These are phyloP conservation scores for Alviniconcha strummeri DNA, from an alignment of 2,888 invertebrate genomes.

Conservation along the genomic window DNA sequence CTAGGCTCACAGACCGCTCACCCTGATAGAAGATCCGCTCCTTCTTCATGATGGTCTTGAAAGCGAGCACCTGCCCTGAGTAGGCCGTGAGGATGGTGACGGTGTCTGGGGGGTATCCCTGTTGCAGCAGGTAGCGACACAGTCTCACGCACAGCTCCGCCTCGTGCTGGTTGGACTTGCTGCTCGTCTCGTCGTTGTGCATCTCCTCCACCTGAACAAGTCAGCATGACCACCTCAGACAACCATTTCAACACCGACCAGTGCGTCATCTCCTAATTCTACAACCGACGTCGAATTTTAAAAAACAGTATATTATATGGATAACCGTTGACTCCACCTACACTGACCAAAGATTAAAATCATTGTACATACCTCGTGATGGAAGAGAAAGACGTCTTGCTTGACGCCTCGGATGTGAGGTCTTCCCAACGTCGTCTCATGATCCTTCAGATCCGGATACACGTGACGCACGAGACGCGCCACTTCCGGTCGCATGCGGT, in stretches of 20 bases:
- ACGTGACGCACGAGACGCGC: conserved; percentile 61
- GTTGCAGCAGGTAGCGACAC: conserved; percentile 63
- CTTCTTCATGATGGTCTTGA: conserved; percentile 56
- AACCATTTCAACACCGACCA: too few relatives aligned
- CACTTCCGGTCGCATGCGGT: conserved; percentile 71
- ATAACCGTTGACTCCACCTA: too few relatives aligned
- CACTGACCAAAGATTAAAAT: too few relatives aligned
- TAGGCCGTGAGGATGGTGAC: conserved; percentile 71
- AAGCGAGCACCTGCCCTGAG: conserved; percentile 62
- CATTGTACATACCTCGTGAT: conserved; percentile 57
- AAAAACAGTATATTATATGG: too few relatives aligned
- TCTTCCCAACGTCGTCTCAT: conserved; percentile 55
- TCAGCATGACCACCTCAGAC: too few relatives aligned
- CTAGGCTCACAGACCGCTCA: too few relatives aligned
- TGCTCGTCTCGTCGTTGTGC: conserved; percentile 49
- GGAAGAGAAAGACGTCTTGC: conserved; percentile 64
- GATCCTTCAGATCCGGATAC: conserved; percentile 63
- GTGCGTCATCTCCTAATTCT: too few relatives aligned
- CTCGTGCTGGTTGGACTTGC: conserved; percentile 64
- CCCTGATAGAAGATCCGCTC: too few relatives aligned
- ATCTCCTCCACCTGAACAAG: conserved; percentile 15
- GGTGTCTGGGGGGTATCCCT: conserved; percentile 59
- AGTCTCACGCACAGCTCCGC: conserved; percentile 60
- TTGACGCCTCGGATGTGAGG: conserved; percentile 59
- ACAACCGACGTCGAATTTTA: too few relatives aligned